phyloP scores from a whole-genome alignment of 2,113 vertebrate genomes.

The Callopanchax toddi region DNA sequence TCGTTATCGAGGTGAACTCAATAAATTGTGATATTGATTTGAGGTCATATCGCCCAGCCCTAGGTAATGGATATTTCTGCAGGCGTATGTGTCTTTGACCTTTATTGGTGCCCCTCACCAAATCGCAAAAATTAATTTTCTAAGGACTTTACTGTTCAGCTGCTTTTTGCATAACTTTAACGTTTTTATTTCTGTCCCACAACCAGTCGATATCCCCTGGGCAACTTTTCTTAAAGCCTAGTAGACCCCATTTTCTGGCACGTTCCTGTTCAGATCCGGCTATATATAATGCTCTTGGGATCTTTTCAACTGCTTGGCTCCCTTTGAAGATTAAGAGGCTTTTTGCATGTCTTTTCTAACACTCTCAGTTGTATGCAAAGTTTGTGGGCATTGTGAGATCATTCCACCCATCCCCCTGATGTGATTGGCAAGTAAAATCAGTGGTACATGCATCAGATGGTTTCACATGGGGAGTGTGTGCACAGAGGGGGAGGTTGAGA shows the following conservation, averaged over 20 bases:
- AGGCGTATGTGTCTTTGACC: neutral
- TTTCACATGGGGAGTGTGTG: conserved; percentile 72
- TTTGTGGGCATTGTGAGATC: conserved; percentile 44
- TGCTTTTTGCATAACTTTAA: conserved; percentile 19
- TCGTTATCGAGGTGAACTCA: no score
- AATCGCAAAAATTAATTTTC: conserved; percentile 38
- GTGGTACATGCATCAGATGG: conserved; percentile 80
- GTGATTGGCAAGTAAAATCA: conserved; percentile 79
- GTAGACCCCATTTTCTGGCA: conserved; percentile 43
- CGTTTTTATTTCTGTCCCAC: conserved; percentile 22
- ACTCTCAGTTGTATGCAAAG: conserved; percentile 30
- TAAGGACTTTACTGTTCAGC: conserved; percentile 22
- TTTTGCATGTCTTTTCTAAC: conserved; percentile 45
- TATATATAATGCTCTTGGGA: conserved; percentile 18
- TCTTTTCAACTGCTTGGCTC: conserved; percentile 31
- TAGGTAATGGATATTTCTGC: neutral
- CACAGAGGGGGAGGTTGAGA: conserved; percentile 50
- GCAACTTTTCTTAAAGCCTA: conserved; percentile 31
- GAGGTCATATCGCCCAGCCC: no score
- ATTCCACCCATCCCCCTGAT: conserved; percentile 68
- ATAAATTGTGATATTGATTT: no score
- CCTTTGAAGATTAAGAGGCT: conserved; percentile 44
- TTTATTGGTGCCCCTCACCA: neutral
- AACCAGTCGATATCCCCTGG: conserved; percentile 37
- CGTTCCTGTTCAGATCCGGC: conserved; percentile 21